phyloP scores from a whole-genome alignment of 2,113 vertebrate species.

The Pseudonaja textilis region DNA sequence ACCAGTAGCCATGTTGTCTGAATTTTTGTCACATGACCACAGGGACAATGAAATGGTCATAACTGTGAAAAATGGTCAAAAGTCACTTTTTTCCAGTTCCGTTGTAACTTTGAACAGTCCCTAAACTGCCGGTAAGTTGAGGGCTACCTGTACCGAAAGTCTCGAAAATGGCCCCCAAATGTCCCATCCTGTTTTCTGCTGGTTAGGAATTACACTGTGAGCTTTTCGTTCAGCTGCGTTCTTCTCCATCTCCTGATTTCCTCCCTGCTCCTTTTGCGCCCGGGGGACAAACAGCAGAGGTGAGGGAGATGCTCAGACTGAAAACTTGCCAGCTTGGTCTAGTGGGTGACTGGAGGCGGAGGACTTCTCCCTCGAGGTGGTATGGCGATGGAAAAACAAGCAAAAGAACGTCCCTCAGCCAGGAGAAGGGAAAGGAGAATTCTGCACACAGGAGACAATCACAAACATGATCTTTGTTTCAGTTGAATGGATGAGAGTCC shows the following conservation, averaged over 20 bases:
- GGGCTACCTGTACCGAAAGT: background rate
- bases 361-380: background rate
- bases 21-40: too few relatives aligned
- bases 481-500: background rate
- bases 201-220: background rate
- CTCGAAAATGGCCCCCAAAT: background rate
- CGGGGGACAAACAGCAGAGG: background rate
- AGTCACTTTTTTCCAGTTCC: background rate
- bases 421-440: background rate
- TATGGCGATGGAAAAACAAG: conserved; percentile 5
- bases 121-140: background rate
- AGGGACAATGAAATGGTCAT: too few relatives aligned
- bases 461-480: background rate
- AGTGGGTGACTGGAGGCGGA: background rate
- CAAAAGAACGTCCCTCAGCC: background rate
- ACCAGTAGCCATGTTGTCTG: too few relatives aligned
- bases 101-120: too few relatives aligned
- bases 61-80: background rate
- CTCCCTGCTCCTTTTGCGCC: background rate
- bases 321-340: background rate
- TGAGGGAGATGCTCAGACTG: background rate
- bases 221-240: too few relatives aligned
- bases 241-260: background rate
- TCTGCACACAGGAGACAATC: too few relatives aligned
- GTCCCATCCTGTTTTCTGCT: background rate